Evolutionary conservation across 1,140 invertebrate species (phyloP).

Genomic region (Kradibia gibbosae): DNA sequence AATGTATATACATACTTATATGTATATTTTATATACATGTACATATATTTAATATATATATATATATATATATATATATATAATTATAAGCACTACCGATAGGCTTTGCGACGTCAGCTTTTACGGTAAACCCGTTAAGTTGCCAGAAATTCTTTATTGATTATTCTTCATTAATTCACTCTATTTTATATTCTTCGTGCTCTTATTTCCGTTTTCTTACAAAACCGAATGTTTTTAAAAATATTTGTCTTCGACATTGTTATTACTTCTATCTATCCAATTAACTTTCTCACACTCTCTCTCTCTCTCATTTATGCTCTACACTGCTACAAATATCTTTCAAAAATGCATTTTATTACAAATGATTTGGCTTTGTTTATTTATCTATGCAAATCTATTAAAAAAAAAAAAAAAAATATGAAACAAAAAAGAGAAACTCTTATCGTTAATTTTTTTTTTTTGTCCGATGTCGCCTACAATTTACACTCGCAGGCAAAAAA

Average conservation of each 20-base stretch:
- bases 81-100: not conserved
- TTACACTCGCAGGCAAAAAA: slow-evolving; percentile 12
- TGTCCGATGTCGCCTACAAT: no score
- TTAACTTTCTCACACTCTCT: no score
- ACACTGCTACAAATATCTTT: no score
- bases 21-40: slow-evolving; percentile 6
- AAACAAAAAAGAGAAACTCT: no score
- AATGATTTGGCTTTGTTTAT: no score
- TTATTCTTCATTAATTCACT: not conserved
- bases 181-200: not conserved
- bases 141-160: not conserved
- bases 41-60: not conserved
- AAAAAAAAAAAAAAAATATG: no score
- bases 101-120: not conserved
- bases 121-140: no score
- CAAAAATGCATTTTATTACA: no score
- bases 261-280: no score
- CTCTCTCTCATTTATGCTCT: not conserved
- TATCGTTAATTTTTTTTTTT: no score
- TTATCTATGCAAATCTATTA: no score
- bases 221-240: no score
- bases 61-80: not conserved
- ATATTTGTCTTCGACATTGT: not conserved
- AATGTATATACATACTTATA: not conserved
- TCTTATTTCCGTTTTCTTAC: not conserved